phyloP scores from a whole-genome alignment of 64 coral and sea anemone species.

The Hydrozoanthus tunicans region DNA sequence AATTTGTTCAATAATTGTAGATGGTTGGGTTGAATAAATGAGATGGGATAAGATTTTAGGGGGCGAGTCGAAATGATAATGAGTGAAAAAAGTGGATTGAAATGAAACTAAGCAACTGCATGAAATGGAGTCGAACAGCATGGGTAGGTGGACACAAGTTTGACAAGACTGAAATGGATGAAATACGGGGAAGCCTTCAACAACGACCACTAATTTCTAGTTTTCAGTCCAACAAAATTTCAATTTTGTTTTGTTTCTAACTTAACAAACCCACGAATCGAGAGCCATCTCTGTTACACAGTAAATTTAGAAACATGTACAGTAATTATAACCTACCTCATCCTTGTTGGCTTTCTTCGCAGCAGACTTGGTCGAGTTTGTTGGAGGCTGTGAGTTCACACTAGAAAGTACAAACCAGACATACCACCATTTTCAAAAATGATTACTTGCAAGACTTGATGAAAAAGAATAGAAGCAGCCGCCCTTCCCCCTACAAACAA shows the following conservation, averaged over 20 bases:
- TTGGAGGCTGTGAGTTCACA: not conserved
- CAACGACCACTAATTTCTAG: too few species aligned
- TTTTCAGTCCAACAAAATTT: too few species aligned
- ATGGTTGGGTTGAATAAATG: not conserved
- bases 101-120: not conserved
- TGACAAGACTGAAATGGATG: too few species aligned
- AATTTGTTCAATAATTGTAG: too few species aligned
- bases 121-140: not conserved
- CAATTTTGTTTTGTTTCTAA: not conserved
- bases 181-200: too few species aligned
- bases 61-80: too few species aligned
- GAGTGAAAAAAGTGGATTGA: not conserved
- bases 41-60: not conserved
- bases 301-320: not conserved
- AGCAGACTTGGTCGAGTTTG: slow-evolving; percentile 8
- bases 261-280: not conserved
- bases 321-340: slow-evolving; percentile 11
- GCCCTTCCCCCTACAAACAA: too few species aligned
- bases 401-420: not conserved
- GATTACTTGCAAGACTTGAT: not conserved
- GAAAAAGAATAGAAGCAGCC: not conserved
- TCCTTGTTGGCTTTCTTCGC: slow-evolving; percentile 39
- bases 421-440: not conserved
- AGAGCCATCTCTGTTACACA: not conserved
- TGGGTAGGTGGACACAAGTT: too few species aligned